Conservation (phyloP, 2,888 invertebrate species). For the Thymelicus lineola region DNA sequence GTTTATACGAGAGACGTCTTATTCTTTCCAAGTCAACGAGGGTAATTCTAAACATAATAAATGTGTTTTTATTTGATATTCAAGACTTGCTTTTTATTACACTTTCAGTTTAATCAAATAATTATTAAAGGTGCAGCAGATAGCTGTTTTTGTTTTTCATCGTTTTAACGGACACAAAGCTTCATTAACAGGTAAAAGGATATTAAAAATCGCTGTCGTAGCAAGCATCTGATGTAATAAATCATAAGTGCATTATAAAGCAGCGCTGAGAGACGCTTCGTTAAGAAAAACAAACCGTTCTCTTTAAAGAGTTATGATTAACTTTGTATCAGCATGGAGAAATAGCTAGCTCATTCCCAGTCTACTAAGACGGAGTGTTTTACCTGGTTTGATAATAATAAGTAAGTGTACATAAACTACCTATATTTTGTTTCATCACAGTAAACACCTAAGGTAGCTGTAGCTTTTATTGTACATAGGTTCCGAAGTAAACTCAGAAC, state of each 20-base stretch:
- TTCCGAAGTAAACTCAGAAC: no score
- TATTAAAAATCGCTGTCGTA: constrained; percentile 56
- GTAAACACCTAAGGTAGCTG: no score
- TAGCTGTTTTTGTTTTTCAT: background rate
- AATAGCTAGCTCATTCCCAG: constrained; percentile 40
- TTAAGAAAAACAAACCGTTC: constrained; percentile 71
- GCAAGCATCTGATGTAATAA: constrained; percentile 65
- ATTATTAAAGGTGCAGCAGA: no score
- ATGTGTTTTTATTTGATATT: background rate
- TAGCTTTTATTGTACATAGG: no score
- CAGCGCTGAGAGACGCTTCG: constrained; percentile 59
- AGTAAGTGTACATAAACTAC: no score
- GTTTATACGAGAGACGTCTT: constrained; percentile 50
- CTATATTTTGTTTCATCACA: no score
- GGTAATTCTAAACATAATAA: background rate
- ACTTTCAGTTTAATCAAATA: no score
- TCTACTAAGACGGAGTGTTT: constrained; percentile 32
- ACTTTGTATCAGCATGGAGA: constrained; percentile 50
- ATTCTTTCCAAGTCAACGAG: constrained; percentile 47
- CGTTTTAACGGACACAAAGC: constrained; percentile 39
- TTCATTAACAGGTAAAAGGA: constrained; percentile 49
- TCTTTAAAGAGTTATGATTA: constrained; percentile 51
- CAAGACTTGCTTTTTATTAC: no score
- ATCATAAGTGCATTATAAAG: constrained; percentile 74
- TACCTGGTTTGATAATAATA: background rate